Evolutionary conservation across 2,888 invertebrate genomes (phyloP).

Genomic region (Leucophenga montana): DNA sequence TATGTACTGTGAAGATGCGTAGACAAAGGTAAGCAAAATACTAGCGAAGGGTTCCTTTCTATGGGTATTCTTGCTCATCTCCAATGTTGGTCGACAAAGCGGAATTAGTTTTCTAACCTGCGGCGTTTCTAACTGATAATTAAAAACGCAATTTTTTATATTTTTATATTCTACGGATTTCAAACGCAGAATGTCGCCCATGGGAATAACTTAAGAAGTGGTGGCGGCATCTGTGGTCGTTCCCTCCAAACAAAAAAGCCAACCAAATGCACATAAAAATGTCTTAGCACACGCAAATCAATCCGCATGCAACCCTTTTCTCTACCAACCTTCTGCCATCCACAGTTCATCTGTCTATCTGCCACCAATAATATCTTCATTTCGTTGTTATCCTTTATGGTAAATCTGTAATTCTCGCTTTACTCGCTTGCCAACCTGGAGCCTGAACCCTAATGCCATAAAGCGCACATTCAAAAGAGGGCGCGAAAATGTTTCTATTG

Average conservation of each 20-base stretch:
- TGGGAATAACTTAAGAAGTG: constrained; percentile 50
- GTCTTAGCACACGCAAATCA: constrained; percentile 19
- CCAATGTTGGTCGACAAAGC: background rate
- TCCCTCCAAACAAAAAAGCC: constrained; percentile 32
- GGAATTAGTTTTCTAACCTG: constrained; percentile 65
- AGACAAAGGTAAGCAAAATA: too few species aligned
- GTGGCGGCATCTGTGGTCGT: constrained; percentile 23
- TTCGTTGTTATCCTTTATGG: background rate
- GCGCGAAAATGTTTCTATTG: constrained; percentile 70
- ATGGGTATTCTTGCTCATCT: background rate
- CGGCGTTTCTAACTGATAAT: constrained; percentile 56
- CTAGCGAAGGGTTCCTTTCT: too few species aligned
- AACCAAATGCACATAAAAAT: constrained; percentile 38
- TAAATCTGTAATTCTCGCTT: background rate
- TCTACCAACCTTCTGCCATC: background rate
- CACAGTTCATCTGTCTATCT: background rate
- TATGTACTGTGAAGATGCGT: too few species aligned
- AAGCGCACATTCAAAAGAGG: too few species aligned
- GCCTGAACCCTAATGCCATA: too few species aligned
- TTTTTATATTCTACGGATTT: constrained; percentile 20
- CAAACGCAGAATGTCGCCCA: constrained; percentile 64
- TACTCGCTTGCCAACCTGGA: background rate
- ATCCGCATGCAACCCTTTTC: constrained; percentile 8
- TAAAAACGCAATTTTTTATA: constrained; percentile 65
- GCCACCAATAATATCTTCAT: constrained; percentile 21